Evolutionary conservation across 2,113 vertebrate genomes (phyloP).

Genomic region (Aphelocoma coerulescens): DNA sequence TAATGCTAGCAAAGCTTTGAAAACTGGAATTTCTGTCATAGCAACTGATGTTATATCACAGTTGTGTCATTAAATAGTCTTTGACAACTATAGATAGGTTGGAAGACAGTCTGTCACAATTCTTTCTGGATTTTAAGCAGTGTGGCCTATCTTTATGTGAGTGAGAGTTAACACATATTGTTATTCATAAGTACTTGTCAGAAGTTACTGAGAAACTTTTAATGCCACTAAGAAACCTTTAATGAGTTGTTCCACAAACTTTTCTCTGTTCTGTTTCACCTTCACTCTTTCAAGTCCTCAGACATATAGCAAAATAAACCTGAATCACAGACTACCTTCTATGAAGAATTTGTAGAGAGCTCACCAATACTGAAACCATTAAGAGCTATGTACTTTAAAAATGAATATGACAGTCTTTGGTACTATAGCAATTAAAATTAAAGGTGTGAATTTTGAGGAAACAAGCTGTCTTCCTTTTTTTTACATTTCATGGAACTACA

Average conservation of each 20-base stretch:
- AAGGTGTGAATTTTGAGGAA: slow-evolving; percentile 38
- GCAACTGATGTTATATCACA: not conserved
- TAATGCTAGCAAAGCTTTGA: not conserved
- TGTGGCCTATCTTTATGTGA: not conserved
- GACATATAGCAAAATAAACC: not conserved
- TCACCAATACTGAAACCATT: not conserved
- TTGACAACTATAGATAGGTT: not conserved
- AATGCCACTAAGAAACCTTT: not conserved
- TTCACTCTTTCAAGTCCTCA: not conserved
- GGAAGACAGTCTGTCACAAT: not conserved
- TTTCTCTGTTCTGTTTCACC: not conserved
- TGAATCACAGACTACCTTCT: not conserved
- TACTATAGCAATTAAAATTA: slow-evolving; percentile 30
- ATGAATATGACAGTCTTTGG: slow-evolving; percentile 20
- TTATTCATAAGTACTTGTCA: not conserved
- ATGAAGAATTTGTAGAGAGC: not conserved
- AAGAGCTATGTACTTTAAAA: slow-evolving; percentile 22
- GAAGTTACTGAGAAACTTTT: not conserved
- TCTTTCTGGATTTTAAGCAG: not conserved
- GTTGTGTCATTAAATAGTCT: not conserved
- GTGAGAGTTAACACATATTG: not conserved
- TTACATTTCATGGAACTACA: slow-evolving; percentile 24
- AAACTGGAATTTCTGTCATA: not conserved
- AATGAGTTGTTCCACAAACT: not conserved
- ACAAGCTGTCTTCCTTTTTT: slow-evolving; percentile 16